These are phyloP conservation scores for Drosophila monieri DNA, from an alignment of 2,888 invertebrate species.

Conservation along the genomic window DNA sequence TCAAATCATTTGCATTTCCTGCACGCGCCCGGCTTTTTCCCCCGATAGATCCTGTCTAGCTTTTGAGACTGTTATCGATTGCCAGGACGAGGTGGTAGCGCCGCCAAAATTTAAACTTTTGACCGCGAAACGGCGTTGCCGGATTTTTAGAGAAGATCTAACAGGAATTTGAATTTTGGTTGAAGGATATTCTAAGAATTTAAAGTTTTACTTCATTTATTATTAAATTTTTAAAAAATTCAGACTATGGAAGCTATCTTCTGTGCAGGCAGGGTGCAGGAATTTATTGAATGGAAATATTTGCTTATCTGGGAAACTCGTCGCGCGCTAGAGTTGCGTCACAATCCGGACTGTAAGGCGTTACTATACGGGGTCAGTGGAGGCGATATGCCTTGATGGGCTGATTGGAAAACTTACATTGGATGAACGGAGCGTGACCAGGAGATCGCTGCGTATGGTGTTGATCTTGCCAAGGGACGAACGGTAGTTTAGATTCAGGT, in stretches of 20 bases:
- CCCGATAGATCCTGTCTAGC: conserved; percentile 43
- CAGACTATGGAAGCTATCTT: not conserved
- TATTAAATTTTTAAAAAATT: not conserved
- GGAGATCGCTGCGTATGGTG: conserved; percentile 79
- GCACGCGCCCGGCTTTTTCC: conserved; percentile 20
- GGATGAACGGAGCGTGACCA: conserved; percentile 75
- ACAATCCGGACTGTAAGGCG: conserved; percentile 8
- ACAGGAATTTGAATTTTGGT: not conserved
- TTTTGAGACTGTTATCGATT: conserved; percentile 35
- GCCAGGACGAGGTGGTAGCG: conserved; percentile 39
- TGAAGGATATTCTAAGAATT: not conserved
- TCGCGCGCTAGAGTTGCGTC: conserved; percentile 22
- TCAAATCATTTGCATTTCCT: conserved; percentile 6
- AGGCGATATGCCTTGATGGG: conserved; percentile 41
- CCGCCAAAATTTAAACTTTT: conserved; percentile 1
- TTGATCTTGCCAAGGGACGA: conserved; percentile 81
- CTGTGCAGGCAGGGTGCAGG: not conserved
- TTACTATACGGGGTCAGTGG: conserved; percentile 39
- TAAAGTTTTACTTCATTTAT: not conserved
- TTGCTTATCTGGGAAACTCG: conserved; percentile 19
- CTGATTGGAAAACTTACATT: conserved; percentile 61
- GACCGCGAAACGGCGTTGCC: not conserved
- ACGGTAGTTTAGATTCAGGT: conserved; percentile 81
- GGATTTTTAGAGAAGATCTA: not conserved
- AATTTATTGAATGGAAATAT: conserved; percentile 34